phyloP scores from a whole-genome alignment of 2,113 vertebrate genomes.

The Halichoeres trimaculatus region DNA sequence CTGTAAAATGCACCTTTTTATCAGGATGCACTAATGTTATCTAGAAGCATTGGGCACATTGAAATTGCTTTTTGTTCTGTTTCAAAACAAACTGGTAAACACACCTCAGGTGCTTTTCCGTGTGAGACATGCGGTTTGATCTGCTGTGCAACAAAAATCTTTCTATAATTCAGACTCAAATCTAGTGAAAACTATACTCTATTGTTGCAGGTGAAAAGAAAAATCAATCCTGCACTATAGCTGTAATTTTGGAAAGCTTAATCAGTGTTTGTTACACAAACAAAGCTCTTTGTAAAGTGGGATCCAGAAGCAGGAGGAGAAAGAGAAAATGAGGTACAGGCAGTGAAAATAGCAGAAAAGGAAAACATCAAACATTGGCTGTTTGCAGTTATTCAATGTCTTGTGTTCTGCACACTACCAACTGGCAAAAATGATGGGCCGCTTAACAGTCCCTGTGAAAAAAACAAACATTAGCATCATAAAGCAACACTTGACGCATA shows the following conservation, averaged over 20 bases:
- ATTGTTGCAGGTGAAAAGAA: slow-evolving; percentile 11
- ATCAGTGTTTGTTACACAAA: slow-evolving; percentile 53
- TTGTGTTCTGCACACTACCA: slow-evolving; percentile 38
- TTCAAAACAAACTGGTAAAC: slow-evolving; percentile 29
- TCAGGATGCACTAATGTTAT: slow-evolving; percentile 25
- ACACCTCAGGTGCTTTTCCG: slow-evolving; percentile 17
- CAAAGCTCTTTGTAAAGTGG: slow-evolving; percentile 6
- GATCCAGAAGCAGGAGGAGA: slow-evolving; percentile 11
- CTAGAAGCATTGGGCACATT: slow-evolving; percentile 7
- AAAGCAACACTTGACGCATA: slow-evolving; percentile 46
- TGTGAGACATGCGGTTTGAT: slow-evolving; percentile 17
- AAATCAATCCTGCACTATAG: slow-evolving; percentile 47
- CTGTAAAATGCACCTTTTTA: slow-evolving; percentile 54
- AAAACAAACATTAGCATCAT: slow-evolving; percentile 47
- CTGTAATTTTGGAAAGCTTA: slow-evolving; percentile 40
- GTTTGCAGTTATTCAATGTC: slow-evolving; percentile 48
- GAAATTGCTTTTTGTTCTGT: slow-evolving; percentile 24
- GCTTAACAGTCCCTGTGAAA: slow-evolving; percentile 40
- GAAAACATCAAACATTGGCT: slow-evolving; percentile 50
- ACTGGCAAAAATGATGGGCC: slow-evolving; percentile 32
- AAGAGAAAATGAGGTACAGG: slow-evolving; percentile 28
- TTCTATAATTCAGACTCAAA: slow-evolving; percentile 20
- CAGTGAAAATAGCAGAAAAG: slow-evolving; percentile 34
- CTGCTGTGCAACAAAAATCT: slow-evolving; percentile 16
- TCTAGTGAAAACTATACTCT: slow-evolving; percentile 24